A percentile compares a stretch with the other conserved stretches of the same genome.
Evolutionary conservation across 2,797 vertebrate species (phyloP).

Genomic region (Sebastes jordani): DNA sequence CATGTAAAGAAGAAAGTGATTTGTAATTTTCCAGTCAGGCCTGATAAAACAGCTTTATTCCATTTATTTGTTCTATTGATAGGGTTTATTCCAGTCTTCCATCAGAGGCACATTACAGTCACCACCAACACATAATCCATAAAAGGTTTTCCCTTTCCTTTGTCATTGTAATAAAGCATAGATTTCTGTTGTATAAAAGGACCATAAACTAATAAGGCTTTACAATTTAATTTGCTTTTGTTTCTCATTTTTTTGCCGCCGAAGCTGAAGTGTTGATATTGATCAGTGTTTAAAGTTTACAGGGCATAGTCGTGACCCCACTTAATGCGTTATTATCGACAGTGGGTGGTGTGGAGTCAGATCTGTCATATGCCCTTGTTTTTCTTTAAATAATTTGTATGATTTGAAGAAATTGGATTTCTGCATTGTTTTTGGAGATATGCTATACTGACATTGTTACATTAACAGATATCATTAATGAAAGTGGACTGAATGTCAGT

Average conservation of each 20-base stretch:
- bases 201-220: constrained; percentile 55
- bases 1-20: neutral
- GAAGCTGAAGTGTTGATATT: constrained; percentile 48
- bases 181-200: constrained; percentile 56
- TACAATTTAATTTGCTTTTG: constrained; percentile 25
- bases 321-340: constrained; percentile 18
- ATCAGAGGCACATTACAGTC: constrained; percentile 37
- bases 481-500: neutral
- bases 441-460: neutral
- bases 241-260: constrained; percentile 17
- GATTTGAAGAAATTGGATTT: neutral
- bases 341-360: neutral
- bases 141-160: constrained; percentile 53
- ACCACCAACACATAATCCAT: constrained; percentile 45
- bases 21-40: constrained; percentile 20
- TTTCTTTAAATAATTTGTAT: neutral
- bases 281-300: constrained; percentile 62
- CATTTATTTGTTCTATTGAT: constrained; percentile 40
- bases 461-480: neutral
- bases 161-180: constrained; percentile 31
- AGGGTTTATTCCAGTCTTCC: constrained; percentile 47
- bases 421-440: neutral
- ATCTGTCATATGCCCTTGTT: neutral
- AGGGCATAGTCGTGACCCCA: constrained; percentile 18
- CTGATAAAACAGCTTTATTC: constrained; percentile 31